Base-by-base conservation (phyloP, 2,797 vertebrate genomes). In the Helicolenus hilgendorfi region DNA sequence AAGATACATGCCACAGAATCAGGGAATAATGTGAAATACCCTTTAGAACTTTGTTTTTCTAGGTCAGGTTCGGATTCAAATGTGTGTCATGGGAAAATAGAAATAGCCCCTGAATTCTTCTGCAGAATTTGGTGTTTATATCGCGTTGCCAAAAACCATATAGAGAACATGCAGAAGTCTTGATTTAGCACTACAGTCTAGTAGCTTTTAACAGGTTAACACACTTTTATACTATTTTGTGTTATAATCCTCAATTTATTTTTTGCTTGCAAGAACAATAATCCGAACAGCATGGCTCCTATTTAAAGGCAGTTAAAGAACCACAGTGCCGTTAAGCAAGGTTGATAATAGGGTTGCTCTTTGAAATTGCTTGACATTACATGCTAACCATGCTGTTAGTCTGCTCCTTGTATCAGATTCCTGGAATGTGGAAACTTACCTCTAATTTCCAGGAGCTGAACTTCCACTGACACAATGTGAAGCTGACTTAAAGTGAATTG, bases 1-100 rank as follows among this genome's bases (percentile, higher is more conserved):
- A 94, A 93, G 91, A 93, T 73, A 38, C 84, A 94, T 92, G 83
- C 85, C 80, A 49, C 81, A 73, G 83, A 88, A 94, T 91, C 33
- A 67, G 72, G 74, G 73, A 91, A 87, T 94, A 78, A 92, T 92
- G 80, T 87, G 86, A 95, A 90, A 81, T 85, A 88, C 91, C 78
- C 88, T 79, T 78, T 62, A 58, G 29, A 74, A 60, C 79, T 26
- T 58, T 93, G 87, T 93, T 93, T 88, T 90, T 87, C 24, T 79
- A 83, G 83, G 85, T 90, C 33, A 53, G 65, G 58, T 75, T 77
- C 64, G 60, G 85, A 89, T 87, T 94, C 41, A 90, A 87, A 92
- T 91, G 74, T 76, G 79, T 72, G 68, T 86, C 82, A 76, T 79
- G 87, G 91, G 91, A 79, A 83, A 87, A 87, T 91, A 82, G 27